phyloP scores from a whole-genome alignment of 1,140 invertebrate genomes.

The Tribolium castaneum region DNA sequence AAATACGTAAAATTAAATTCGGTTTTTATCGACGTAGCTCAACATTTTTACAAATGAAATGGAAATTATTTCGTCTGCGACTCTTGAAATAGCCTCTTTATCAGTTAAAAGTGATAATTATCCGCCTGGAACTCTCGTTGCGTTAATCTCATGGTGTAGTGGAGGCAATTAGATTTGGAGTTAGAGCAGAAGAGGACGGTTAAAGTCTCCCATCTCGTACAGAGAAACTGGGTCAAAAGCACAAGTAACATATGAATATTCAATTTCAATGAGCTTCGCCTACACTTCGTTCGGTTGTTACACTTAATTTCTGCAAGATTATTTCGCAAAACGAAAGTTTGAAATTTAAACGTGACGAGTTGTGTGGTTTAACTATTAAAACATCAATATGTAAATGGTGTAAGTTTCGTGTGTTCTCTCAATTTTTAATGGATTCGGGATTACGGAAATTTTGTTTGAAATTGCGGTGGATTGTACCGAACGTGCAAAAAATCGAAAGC shows the following conservation, averaged over 20 bases:
- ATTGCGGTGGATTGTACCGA: background rate
- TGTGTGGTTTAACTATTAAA: background rate
- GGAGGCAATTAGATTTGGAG: constrained; percentile 15
- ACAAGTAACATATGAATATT: constrained; percentile 32
- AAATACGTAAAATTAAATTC: background rate
- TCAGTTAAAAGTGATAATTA: constrained; percentile 27
- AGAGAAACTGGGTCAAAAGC: constrained; percentile 14
- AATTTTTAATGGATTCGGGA: constrained; percentile 20
- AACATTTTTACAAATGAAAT: background rate
- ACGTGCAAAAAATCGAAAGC: background rate
- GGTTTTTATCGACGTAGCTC: background rate
- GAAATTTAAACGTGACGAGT: background rate
- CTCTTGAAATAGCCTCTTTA: constrained; percentile 8
- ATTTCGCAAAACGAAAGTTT: background rate
- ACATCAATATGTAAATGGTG: constrained; percentile 3
- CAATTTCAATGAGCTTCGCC: constrained; percentile 25
- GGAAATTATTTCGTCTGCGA: background rate
- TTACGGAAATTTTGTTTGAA: background rate
- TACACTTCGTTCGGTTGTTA: constrained; percentile 4
- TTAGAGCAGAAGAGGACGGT: background rate
- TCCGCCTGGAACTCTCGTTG: background rate
- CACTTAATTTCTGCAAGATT: constrained; percentile 12
- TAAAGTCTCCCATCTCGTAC: background rate
- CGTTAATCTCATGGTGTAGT: constrained; percentile 15
- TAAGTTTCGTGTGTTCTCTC: background rate